These are phyloP conservation scores for Ostrea denselamellosa DNA, from an alignment of 1,140 invertebrate genomes.

Conservation along the genomic window DNA sequence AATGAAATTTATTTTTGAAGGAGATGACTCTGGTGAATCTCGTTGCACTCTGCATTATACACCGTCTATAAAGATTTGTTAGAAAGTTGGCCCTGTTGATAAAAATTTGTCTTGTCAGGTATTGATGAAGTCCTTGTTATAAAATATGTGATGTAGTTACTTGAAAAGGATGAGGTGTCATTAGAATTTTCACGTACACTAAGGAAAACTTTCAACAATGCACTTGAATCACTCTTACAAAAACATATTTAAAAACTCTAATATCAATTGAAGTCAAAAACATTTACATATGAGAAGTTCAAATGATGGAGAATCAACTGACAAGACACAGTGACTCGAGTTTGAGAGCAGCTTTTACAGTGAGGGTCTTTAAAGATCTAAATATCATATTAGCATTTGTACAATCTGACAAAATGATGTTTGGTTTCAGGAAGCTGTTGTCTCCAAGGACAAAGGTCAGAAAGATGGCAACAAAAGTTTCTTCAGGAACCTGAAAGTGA, in stretches of 20 bases:
- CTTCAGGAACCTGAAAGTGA: constrained; percentile 16
- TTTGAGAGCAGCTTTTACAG: neutral
- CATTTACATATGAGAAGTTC: neutral
- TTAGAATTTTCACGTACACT: no score
- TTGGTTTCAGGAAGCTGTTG: neutral
- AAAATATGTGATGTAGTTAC: no score
- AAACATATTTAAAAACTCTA: neutral
- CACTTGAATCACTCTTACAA: no score
- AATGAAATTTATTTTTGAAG: no score
- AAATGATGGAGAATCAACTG: neutral
- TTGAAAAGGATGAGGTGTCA: no score
- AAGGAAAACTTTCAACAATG: no score
- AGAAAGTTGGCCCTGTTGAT: no score
- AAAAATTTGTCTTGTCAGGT: no score
- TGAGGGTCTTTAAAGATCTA: neutral
- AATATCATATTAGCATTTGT: neutral
- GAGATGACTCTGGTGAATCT: no score
- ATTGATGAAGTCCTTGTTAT: no score
- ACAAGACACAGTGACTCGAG: neutral
- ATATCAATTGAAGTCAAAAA: neutral
- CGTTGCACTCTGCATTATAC: no score
- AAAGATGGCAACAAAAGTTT: neutral
- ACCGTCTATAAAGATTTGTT: no score
- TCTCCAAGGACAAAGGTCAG: neutral
- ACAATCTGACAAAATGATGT: neutral